phyloP scores from a whole-genome alignment of 1,140 invertebrate species.

The Bombus superbus region DNA sequence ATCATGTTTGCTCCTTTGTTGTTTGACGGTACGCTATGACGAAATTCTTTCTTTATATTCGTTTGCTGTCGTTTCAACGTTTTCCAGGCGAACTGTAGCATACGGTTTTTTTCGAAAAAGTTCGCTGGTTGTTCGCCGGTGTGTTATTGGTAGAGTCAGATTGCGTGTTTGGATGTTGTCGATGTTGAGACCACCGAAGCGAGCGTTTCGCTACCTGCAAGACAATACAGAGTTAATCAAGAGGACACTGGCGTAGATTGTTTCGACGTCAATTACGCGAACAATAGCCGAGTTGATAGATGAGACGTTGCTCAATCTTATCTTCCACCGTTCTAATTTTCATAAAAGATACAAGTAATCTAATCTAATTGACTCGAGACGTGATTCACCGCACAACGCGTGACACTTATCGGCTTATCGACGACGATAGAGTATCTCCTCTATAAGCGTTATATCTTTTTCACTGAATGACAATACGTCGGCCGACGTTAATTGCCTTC shows the following conservation, averaged over 20 bases:
- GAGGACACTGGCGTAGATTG: not conserved
- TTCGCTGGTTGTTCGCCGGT: not conserved
- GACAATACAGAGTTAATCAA: constrained; percentile 16
- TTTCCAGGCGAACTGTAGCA: not conserved
- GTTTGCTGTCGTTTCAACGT: not conserved
- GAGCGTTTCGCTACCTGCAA: constrained; percentile 12
- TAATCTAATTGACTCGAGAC: not conserved
- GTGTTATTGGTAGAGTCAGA: not conserved
- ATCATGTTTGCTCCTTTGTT: constrained; percentile 43
- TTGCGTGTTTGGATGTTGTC: constrained; percentile 39
- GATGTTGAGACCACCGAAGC: not conserved
- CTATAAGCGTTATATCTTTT: not conserved
- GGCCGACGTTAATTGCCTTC: not conserved
- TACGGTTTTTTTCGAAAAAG: not conserved
- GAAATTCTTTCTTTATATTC: not conserved
- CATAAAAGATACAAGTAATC: constrained; percentile 1
- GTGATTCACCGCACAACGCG: not conserved
- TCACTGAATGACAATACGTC: not conserved
- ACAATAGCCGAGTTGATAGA: too few relatives aligned
- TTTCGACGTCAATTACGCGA: not conserved
- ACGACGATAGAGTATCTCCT: not conserved
- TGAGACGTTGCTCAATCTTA: too few relatives aligned
- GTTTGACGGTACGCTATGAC: too few relatives aligned
- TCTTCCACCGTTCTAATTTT: not conserved
- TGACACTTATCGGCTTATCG: not conserved